These are phyloP conservation scores for Tortricodes alternella DNA, from an alignment of 2,888 invertebrate species.

Conservation along the genomic window DNA sequence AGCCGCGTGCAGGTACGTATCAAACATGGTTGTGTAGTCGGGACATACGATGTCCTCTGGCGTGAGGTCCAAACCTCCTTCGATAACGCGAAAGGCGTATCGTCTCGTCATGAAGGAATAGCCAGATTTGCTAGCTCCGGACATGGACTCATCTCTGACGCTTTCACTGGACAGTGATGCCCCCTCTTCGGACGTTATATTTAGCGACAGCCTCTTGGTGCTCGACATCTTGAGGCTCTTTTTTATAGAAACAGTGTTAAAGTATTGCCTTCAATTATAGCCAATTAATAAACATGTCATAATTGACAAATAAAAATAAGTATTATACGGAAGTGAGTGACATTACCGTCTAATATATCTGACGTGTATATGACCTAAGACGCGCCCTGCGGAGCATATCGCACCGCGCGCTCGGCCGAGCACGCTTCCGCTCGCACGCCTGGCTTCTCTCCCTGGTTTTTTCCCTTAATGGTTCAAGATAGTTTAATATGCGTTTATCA, in stretches of 20 bases:
- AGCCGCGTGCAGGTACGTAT: conserved; percentile 61
- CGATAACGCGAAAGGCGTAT: conserved; percentile 48
- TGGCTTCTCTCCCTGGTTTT: conserved; percentile 30
- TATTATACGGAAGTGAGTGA: background rate
- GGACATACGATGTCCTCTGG: conserved; percentile 61
- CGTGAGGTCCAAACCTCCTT: conserved; percentile 55
- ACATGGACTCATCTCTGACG: conserved; percentile 37
- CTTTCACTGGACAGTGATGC: conserved; percentile 19
- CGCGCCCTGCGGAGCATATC: conserved; percentile 52
- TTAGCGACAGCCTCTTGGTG: too few relatives aligned
- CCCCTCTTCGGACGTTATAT: background rate
- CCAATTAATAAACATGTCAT: too few relatives aligned
- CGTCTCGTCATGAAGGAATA: conserved; percentile 61
- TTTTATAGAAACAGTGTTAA: background rate
- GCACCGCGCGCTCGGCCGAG: conserved; percentile 60
- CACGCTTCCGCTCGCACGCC: conserved; percentile 51
- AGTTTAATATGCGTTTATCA: too few relatives aligned
- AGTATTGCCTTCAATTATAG: too few relatives aligned
- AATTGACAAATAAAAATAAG: background rate
- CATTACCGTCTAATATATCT: background rate
- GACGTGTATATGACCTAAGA: conserved; percentile 5
- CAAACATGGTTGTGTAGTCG: conserved; percentile 59
- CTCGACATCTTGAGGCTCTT: background rate
- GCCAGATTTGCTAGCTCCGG: conserved; percentile 41
- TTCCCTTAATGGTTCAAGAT: conserved; percentile 12